Percentiles rank a stretch among this genome's conserved stretches.
Evolutionary conservation across 2,797 vertebrate genomes (phyloP).

Genomic region (Chelmon rostratus): DNA sequence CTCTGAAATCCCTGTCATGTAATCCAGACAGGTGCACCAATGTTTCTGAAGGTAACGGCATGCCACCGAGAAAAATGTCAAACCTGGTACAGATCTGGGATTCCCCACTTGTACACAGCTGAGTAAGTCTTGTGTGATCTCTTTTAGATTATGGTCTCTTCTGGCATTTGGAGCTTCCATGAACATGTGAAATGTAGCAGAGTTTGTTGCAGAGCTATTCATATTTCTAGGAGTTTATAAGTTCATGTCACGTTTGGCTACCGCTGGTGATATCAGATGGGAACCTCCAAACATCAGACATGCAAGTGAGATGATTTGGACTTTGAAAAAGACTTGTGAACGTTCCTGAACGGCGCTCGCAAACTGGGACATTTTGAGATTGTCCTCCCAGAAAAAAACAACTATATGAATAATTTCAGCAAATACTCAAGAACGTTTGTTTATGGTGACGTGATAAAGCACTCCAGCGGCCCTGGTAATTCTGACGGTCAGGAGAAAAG

Average conservation of each 20-base stretch:
- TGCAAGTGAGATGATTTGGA: background rate
- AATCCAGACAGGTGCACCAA: conserved; percentile 36
- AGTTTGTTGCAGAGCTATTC: background rate
- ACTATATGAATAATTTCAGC: background rate
- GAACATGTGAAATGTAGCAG: background rate
- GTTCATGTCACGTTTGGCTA: background rate
- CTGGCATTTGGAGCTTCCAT: background rate
- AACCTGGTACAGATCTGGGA: background rate
- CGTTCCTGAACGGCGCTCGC: background rate
- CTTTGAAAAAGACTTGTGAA: background rate
- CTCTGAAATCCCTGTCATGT: conserved; percentile 53
- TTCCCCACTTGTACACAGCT: background rate
- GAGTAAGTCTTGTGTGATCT: background rate
- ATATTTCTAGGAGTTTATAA: background rate
- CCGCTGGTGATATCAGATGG: background rate
- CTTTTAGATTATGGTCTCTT: background rate
- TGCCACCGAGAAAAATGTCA: conserved; percentile 20
- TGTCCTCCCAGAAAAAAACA: background rate
- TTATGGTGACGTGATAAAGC: background rate
- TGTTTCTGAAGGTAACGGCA: conserved; percentile 29
- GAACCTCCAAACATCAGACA: background rate
- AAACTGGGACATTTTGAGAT: background rate
- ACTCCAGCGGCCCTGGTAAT: background rate
- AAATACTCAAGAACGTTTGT: background rate
- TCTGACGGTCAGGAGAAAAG: too few species aligned